Base-by-base conservation (phyloP, 2,797 vertebrate species). In the Cetoscarus ocellatus region DNA sequence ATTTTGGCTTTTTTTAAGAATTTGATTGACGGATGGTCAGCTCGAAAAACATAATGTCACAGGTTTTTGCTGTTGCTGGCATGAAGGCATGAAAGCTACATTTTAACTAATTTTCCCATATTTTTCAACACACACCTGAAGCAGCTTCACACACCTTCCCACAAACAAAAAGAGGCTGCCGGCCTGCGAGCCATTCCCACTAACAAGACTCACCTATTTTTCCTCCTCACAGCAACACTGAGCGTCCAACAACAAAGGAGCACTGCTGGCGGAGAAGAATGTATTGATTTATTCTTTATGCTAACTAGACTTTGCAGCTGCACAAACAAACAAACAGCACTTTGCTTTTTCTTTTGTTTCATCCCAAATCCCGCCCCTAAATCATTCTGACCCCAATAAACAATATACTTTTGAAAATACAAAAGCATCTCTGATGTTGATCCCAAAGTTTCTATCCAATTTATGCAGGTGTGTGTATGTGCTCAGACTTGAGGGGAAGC, bases 341-440 rank as follows among this genome's bases (percentile, higher is more conserved):
- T 84, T 78, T 68, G 47, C 67, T 77, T 86, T 27, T 85, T 77
- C 83, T 86, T 90, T 90, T 86, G 82, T 90, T 90, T 83, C 84
- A 73, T 82, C 79, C 86, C 80, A 91, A 91, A 79, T 86, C 76
- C 85, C 83, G 50, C 88, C 88, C 75, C 76, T 44, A 82, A 90
- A 87, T 87, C 73, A 65, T 63, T 79, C 62, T 75, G 84, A 88
- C 88, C 88, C 78, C 79, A 68, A 88, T 86, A 91, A 91, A 92
- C 89, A 91, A 89, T 84, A 80, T 61, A 74, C 76, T 75, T 77
- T 67, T 84, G 80, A 80, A 90, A 84, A 85, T 61, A 84, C 77
- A 85, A 86, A 86, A 76, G 79, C 81, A 44, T 60, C 72, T 89
- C 82, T 85, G 84, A 91, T 90, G 89, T 87, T 61, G 81, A 89